Base-by-base conservation (phyloP, 2,888 invertebrate species). In the Hirudinaria manillensis region DNA sequence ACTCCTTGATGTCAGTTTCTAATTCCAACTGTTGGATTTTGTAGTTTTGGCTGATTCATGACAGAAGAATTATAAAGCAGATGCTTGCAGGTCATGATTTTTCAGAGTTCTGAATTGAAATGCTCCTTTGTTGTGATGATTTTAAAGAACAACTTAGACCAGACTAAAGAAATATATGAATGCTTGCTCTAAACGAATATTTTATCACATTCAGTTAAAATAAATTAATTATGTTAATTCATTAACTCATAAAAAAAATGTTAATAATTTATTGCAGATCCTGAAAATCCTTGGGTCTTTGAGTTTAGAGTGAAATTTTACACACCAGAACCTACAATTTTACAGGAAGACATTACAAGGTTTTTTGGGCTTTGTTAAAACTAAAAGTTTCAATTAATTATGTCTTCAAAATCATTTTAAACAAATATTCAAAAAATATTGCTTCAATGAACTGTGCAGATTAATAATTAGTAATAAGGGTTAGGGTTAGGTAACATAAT, bases 241-340 rank as follows among this genome's bases (percentile, higher is more conserved):
- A n/a, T n/a, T n/a, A 70, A n/a, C n/a, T n/a, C n/a, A 19, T 6
- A 34, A 70, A 4, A 34, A 36, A 70, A 3, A 70, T 72, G 21
- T 53, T 55, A 32, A 55, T 24, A 29, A 72, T 61, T 61, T 19
- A 61, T 61, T 45, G 36, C 13, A 53, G 53, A 34, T 16, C 27
- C 81, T 93, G 93, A 89, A 83, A 93, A 93, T 83, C 93, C 94
- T 29, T 97, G 95, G 95, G 89, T 90, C 81, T 90, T 99, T 84
- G 89, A 90, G 81, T 98, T 98, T 86, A 93, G 93, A 84, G 96
- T 99, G 77, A 99, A 99, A 87, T 99, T 99, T 88, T 99, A 99
- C 87, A 97, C 99, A 3, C 96, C 97, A 74, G 97, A 98, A 85
- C 98, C 99, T 19, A 91, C 94, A 27, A 93, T 93, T 86, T 88